phyloP scores from a whole-genome alignment of 2,113 vertebrate species.

The Laterallus jamaicensis region DNA sequence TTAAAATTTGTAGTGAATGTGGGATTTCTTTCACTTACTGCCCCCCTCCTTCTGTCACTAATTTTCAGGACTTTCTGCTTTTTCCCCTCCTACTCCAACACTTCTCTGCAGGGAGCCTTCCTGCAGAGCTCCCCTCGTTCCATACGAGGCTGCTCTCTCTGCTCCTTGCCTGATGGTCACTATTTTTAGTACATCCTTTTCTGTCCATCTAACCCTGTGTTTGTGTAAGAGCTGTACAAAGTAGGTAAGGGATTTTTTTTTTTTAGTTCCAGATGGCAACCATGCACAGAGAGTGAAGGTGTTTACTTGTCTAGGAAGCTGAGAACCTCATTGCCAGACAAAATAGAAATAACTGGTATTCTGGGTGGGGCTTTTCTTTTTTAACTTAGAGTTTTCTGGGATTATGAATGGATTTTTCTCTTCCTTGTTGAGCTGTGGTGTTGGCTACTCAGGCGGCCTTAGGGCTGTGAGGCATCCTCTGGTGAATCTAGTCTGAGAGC shows the following conservation, averaged over 20 bases:
- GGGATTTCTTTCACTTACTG: background rate
- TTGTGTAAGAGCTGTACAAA: conserved; percentile 53
- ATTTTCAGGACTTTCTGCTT: background rate
- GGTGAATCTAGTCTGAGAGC: background rate
- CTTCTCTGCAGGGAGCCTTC: conserved; percentile 11
- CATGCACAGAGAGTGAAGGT: conserved; percentile 36
- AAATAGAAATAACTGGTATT: conserved; percentile 46
- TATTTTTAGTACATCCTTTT: conserved; percentile 66
- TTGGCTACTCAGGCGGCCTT: background rate
- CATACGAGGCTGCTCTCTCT: conserved; percentile 7
- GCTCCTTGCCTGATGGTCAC: background rate
- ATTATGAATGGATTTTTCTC: conserved; percentile 63
- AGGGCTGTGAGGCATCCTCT: background rate
- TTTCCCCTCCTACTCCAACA: background rate
- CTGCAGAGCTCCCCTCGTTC: background rate
- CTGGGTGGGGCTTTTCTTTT: conserved; percentile 35
- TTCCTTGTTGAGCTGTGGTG: background rate
- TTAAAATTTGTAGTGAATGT: background rate
- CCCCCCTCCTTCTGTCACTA: background rate
- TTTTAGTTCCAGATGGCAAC: conserved; percentile 47
- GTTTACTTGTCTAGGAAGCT: conserved; percentile 61
- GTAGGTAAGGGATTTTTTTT: conserved; percentile 55
- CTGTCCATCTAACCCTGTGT: conserved; percentile 44
- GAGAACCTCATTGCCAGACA: conserved; percentile 55
- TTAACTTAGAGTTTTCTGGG: conserved; percentile 17